phyloP scores from a whole-genome alignment of 2,888 invertebrate genomes.

The Gonocerus acuteangulatus region DNA sequence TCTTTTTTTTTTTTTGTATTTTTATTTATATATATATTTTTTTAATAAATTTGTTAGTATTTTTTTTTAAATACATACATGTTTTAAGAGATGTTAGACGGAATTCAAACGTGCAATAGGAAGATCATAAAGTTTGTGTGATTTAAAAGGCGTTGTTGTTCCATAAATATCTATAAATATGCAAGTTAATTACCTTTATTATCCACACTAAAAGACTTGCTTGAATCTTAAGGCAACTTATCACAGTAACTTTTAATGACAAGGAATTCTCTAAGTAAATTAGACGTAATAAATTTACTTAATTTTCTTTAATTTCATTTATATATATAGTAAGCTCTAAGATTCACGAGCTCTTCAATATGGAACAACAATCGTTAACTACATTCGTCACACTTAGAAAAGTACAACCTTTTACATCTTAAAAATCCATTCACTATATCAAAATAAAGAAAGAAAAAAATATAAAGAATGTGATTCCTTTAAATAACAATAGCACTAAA shows the following conservation, averaged over 20 bases:
- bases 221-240: constrained; percentile 20
- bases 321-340: background rate
- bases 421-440: too few relatives aligned
- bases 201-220: too few relatives aligned
- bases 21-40: too few relatives aligned
- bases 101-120: background rate
- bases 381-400: too few relatives aligned
- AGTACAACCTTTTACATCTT: too few relatives aligned
- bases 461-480: too few relatives aligned
- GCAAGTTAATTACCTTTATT: background rate
- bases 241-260: constrained; percentile 18
- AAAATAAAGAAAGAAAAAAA: too few relatives aligned
- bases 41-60: too few relatives aligned
- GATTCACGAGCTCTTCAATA: background rate
- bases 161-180: constrained; percentile 9
- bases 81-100: background rate
- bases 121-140: background rate
- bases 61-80: too few relatives aligned
- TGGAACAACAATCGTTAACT: background rate
- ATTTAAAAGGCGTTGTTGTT: constrained; percentile 8
- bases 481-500: too few relatives aligned
- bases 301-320: background rate
- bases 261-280: constrained; percentile 3
- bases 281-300: background rate
- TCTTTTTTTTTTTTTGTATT: too few relatives aligned